Evolutionary conservation across 2,888 invertebrate species (phyloP), one percentile per base, ranked within the genome.

Genomic region (Eubasilissa splendida): DNA sequence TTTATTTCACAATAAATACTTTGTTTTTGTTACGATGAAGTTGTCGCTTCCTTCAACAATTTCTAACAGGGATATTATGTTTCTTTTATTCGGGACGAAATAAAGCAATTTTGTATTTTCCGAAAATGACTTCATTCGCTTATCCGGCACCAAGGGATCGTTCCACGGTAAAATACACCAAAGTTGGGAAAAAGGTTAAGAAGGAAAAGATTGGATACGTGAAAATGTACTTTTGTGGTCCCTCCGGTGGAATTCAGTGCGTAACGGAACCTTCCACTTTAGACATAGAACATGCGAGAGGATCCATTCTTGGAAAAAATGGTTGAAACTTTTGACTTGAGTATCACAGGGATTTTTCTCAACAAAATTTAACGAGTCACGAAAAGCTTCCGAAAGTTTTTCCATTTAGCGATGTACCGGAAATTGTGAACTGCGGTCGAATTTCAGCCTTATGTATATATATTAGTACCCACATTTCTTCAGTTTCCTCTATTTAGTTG

Each of bases 201-300:
- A 66, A 50, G 50, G 50, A 66, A 66, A 66, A 66, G 66, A 66
- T 66, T 66, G 66, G 66, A 66, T 50, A 66, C 66, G 66, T 66
- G 66, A 66, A 66, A 66, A 66, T 50, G 66, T 66, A 66, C 66
- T 66, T 50, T 63, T 42, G 66, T 50, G 66, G 66, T 66, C 66
- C 66, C 66, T 42, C 50, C 42, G 33, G 66, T 50, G 66, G 50
- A 66, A 66, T 66, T 66, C 50, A n/a, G 66, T 50, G 50, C 66
- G 66, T 66, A 66, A 50, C n/a, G 42, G 42, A 42, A 66, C 33
- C 66, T 50, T 42, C 66, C 50, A 66, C n/a, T 66, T 42, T 11
- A 42, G 42, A 42, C 63, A 63, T 11, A 63, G 22, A 63, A 63
- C 63, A 63, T 63, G 63, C 33, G 63, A 63, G 31, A 31, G 63